A percentile compares a stretch with the other conserved stretches of the same genome.
These are phyloP conservation scores for Alces alces DNA, from an alignment of 2,113 vertebrate genomes.

Conservation along the genomic window DNA sequence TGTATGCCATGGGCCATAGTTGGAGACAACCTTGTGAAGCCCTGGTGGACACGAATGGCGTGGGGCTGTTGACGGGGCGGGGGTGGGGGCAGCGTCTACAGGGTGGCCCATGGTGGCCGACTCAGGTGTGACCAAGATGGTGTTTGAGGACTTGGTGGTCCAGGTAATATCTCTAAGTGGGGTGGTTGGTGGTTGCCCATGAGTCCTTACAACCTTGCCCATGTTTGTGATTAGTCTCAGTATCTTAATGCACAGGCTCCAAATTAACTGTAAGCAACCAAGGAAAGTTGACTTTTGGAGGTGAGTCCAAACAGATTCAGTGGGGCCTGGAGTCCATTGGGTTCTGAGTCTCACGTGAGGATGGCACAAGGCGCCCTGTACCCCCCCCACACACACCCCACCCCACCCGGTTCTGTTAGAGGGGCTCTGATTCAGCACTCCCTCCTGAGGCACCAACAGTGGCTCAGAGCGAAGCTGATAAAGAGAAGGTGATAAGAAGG, in stretches of 20 bases:
- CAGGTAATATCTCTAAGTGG: not conserved
- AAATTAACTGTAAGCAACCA: not conserved
- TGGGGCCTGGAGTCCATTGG: accelerated
- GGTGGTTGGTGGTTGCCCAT: too few species aligned
- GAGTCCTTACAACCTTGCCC: not conserved
- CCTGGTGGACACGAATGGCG: not conserved
- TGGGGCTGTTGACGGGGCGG: not conserved
- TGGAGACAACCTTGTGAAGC: not conserved
- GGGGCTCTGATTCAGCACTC: not conserved
- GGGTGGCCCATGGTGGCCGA: not conserved
- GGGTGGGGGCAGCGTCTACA: accelerated
- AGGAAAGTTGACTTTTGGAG: not conserved
- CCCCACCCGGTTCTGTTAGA: not conserved
- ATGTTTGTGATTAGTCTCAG: not conserved
- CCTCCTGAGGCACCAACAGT: not conserved
- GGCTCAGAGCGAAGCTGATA: not conserved
- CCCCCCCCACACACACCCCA: not conserved
- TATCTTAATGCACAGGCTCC: not conserved
- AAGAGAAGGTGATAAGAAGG: not conserved
- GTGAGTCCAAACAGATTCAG: not conserved
- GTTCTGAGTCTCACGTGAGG: not conserved
- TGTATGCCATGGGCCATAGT: not conserved
- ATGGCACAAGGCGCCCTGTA: accelerated
- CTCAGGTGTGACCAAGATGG: not conserved
- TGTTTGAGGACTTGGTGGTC: not conserved